phyloP scores from a whole-genome alignment of 2,888 invertebrate species.

The Stratiomys singularior region DNA sequence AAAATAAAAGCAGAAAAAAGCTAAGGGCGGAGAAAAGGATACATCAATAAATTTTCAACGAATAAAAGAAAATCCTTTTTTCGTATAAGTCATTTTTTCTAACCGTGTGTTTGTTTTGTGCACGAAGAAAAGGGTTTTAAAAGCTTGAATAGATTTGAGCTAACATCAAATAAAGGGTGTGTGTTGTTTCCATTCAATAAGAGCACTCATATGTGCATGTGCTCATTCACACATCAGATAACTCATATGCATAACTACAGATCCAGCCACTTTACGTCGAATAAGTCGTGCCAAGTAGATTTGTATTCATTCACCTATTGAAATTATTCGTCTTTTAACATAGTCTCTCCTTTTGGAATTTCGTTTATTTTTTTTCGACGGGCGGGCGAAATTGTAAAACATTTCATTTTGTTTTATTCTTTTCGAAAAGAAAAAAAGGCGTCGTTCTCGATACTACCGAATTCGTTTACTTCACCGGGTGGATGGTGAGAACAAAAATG shows the following conservation, averaged over 20 bases:
- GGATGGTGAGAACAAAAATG: not conserved
- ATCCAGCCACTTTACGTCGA: slow-evolving; percentile 10
- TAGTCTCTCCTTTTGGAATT: not conserved
- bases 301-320: slow-evolving; percentile 20
- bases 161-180: not conserved
- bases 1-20: too few relatives aligned
- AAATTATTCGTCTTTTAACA: slow-evolving; percentile 15
- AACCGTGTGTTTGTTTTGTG: slow-evolving; percentile 11
- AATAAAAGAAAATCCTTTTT: slow-evolving; percentile 21
- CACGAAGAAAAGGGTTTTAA: slow-evolving; percentile 6
- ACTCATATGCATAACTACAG: not conserved
- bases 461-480: not conserved
- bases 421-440: not conserved
- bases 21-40: slow-evolving; percentile 19
- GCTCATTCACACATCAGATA: not conserved
- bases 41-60: slow-evolving; percentile 28
- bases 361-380: not conserved
- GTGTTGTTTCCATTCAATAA: not conserved
- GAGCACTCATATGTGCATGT: not conserved
- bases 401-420: slow-evolving; percentile 8
- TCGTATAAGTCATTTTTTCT: slow-evolving; percentile 23
- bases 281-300: slow-evolving; percentile 2
- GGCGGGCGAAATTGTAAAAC: not conserved
- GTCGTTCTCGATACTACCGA: not conserved
- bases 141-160: slow-evolving; percentile 12